Evolutionary conservation across 2,797 vertebrate genomes (phyloP).

Genomic region (Enteromius thamalakanensis): DNA sequence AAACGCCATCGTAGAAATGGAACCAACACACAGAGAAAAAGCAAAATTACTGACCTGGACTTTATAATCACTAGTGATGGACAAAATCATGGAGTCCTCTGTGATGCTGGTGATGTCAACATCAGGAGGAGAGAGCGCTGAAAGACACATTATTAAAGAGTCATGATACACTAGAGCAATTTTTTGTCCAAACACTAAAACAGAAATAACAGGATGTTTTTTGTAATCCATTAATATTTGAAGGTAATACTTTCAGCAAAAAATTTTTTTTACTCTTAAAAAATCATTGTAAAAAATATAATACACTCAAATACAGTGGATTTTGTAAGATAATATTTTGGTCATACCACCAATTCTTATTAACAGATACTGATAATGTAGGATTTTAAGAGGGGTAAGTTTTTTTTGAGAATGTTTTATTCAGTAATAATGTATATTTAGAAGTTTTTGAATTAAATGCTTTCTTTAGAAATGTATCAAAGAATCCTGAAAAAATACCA

Average conservation of each 20-base stretch:
- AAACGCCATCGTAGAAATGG: no score
- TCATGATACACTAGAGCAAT: not conserved
- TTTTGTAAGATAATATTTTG: not conserved
- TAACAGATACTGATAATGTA: not conserved
- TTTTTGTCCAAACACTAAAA: not conserved
- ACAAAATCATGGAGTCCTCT: conserved; percentile 82
- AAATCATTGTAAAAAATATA: no score
- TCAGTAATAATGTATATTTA: not conserved
- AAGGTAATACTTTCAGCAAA: not conserved
- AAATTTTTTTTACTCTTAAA: not conserved
- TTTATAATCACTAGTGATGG: conserved; percentile 79
- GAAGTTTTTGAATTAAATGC: not conserved
- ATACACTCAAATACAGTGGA: not conserved
- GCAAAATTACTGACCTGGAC: not conserved
- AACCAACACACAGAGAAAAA: not conserved
- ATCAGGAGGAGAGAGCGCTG: conserved; percentile 87
- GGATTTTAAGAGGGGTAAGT: not conserved
- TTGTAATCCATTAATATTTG: not conserved
- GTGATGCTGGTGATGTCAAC: conserved; percentile 80
- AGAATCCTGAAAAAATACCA: not conserved
- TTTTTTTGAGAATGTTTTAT: not conserved
- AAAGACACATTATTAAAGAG: conserved; percentile 23
- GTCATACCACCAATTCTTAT: not conserved
- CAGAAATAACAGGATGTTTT: conserved; percentile 7
- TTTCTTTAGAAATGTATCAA: not conserved